Evolutionary conservation across 2,797 vertebrate species (phyloP), one percentile per base, ranked within the genome.

Genomic region (Rhodeus uyekii): DNA sequence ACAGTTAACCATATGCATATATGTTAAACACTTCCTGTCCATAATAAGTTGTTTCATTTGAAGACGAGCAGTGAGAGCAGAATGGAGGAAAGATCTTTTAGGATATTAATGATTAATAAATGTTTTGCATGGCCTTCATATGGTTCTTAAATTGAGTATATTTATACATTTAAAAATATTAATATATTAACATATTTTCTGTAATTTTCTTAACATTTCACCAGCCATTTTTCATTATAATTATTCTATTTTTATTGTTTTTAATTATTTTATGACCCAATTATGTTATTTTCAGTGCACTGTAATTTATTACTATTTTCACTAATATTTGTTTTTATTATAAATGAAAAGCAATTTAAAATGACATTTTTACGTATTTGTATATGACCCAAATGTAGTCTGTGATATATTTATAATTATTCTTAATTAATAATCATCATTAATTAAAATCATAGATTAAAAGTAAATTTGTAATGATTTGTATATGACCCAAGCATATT

Each of bases 121-220:
- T 18, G 76, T 69, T 74, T 76, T 61, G 32, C 79, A 46, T 55
- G 76, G 84, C 81, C 83, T 87, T n/a, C n/a, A n/a, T n/a, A n/a
- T n/a, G n/a, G n/a, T n/a, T n/a, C n/a, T n/a, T n/a, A n/a, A n/a
- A n/a, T n/a, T 55, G 13, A 32, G 53, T 65, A 82, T 65, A 80
- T 85, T 64, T 69, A 76, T 24, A 58, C n/a, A 27, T 58, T 27
- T 13, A 27, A 58, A 27, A 27, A 58, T 27, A 53, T 53, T n/a
- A 0, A 10, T 53, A 10, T n/a, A 53, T 53, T 50, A 10, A n/a
- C 8, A n/a, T n/a, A 53, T 10, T 53, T 53, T 3, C 18, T 48
- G 46, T 48, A 5, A 44, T 19, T 2, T 22, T 64, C 34, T 2
- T 13, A 34, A 8, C 29, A 34, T 24, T 65, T 24, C 3, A 2